Base-by-base conservation (phyloP, 37 sponge, comb jelly and placozoan species). In the Mnemiopsis leidyi region DNA sequence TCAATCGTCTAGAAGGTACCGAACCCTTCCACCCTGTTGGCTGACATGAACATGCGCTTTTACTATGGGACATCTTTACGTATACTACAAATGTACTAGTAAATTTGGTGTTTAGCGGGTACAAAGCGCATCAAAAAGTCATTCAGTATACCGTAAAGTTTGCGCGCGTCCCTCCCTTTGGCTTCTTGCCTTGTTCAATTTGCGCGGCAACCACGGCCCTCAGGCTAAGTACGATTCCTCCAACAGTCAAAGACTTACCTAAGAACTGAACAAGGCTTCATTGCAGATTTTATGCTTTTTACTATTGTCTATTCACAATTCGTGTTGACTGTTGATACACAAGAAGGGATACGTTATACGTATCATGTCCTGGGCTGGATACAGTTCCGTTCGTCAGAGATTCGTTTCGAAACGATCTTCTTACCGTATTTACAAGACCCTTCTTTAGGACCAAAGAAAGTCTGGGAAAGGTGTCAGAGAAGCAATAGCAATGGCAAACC, bases 401-500 rank as follows among this genome's bases (percentile, higher is more conserved):
- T 61, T 61, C 18, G 18, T 61, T 21, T 61, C 68, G 9, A 61
- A 61, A n/a, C 68, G 13, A 67, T 67, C 13, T 67, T 67, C 68
- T 21, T 21, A 67, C 68, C 68, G 25, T 13, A 29, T 71, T 71
- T 71, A 71, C 25, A 29, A 2, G 30, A 5, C 2, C 5, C 36
- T 36, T 20, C 3, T 85, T 85, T 29, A 85, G 90, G 90, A 85
- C 61, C 36, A 85, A 23, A 85, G 61, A 37, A 85, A 85, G 61
- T 40, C 90, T 40, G 33, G 38, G 3, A 85, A 85, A 26, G 90
- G 90, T 23, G 39, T 85, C 29, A 36, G 90, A 25, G 90, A 85
- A 38, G 90, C 90, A 0, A 85, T 85, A 0, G 90, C 90, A 28
- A 85, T 85, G 90, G 90, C 90, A 5, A 85, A 85, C 48, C 90